Percentiles rank a stretch among this genome's conserved stretches.
phyloP scores from a whole-genome alignment of 2,797 vertebrate genomes.

The Lepus oiostolus region DNA sequence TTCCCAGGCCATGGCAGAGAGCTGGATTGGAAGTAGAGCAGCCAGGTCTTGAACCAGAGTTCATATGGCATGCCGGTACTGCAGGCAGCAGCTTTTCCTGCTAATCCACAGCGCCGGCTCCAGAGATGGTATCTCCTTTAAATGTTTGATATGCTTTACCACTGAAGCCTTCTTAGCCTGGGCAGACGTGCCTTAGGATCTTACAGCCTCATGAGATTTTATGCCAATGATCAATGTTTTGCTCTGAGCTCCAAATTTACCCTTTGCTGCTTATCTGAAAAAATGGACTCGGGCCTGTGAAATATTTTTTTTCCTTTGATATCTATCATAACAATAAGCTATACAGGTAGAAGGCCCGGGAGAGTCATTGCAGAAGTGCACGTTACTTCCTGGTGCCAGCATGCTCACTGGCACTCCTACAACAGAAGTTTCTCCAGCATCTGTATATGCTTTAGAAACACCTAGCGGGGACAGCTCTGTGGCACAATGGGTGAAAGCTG shows the following conservation, averaged over 20 bases:
- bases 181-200: not conserved
- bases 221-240: slow-evolving; percentile 3
- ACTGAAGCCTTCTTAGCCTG: not conserved
- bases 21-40: too few species aligned
- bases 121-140: slow-evolving; percentile 12
- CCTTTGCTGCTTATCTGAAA: slow-evolving; percentile 8
- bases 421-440: not conserved
- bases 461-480: not conserved
- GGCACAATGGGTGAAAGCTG: not conserved
- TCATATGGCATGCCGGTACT: too few species aligned
- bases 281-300: slow-evolving; percentile 31
- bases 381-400: not conserved
- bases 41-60: too few species aligned
- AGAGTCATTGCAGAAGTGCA: not conserved
- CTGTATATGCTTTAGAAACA: not conserved
- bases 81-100: too few species aligned
- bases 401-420: not conserved
- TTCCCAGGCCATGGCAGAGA: too few species aligned
- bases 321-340: not conserved
- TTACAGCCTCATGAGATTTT: not conserved
- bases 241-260: slow-evolving; percentile 11
- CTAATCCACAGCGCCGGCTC: too few species aligned
- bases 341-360: not conserved
- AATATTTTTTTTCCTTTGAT: slow-evolving; percentile 35
- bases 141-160: not conserved